These are phyloP conservation scores for Drosophila siamana DNA, from an alignment of 2,888 invertebrate genomes.

Conservation along the genomic window DNA sequence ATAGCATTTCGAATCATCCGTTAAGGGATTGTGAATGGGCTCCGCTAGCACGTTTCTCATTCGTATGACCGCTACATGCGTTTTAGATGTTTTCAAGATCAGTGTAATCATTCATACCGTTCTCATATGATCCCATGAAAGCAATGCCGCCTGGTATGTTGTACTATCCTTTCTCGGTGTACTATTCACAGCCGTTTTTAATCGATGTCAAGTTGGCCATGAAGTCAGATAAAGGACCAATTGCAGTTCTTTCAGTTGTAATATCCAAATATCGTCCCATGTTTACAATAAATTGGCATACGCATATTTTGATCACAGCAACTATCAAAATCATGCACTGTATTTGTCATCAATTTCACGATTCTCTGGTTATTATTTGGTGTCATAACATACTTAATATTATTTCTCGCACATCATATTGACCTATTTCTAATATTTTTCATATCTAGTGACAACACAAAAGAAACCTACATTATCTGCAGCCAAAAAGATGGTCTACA, in stretches of 20 bases:
- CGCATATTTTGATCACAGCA: slow-evolving; percentile 37
- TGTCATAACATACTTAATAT: background rate
- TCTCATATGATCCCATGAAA: slow-evolving; percentile 5
- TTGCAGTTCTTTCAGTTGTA: slow-evolving; percentile 36
- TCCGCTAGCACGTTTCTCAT: background rate
- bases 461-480: slow-evolving; percentile 27
- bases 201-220: slow-evolving; percentile 27
- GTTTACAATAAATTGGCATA: slow-evolving; percentile 45
- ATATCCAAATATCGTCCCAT: slow-evolving; percentile 38
- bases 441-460: slow-evolving; percentile 12
- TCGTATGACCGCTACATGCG: slow-evolving; percentile 4
- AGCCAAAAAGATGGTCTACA: slow-evolving; percentile 34
- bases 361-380: slow-evolving; percentile 19
- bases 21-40: slow-evolving; percentile 20
- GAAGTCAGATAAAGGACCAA: slow-evolving; percentile 30
- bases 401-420: background rate
- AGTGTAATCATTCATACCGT: slow-evolving; percentile 1
- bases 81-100: slow-evolving; percentile 38
- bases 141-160: background rate
- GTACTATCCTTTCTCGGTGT: slow-evolving; percentile 9
- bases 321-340: slow-evolving; percentile 21
- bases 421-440: background rate
- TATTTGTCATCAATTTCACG: slow-evolving; percentile 12
- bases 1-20: slow-evolving; percentile 36
- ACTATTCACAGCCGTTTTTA: slow-evolving; percentile 9